Evolutionary conservation across 2,797 vertebrate genomes (phyloP), one percentile per base, ranked within the genome.

Genomic region (Clamator glandarius): DNA sequence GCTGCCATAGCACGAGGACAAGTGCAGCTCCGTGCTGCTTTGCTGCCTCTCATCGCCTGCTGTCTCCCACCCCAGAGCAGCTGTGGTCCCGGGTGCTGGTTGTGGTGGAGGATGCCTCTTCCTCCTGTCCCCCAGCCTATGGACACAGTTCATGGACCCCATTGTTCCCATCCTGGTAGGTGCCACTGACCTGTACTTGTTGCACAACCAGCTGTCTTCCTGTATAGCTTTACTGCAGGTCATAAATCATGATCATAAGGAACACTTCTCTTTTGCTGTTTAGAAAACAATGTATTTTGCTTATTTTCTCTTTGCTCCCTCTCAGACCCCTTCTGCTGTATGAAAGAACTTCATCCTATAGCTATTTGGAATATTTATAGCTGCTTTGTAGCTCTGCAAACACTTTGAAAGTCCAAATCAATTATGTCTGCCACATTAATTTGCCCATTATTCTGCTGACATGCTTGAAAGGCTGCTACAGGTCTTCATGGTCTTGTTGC

Each of bases 51-150:
- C 51, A 11, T 17, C 44, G 29, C n/a, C 52, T 55, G 24, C 46
- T 4, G 5, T 66, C 12, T 15, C 24, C 17, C 0, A 14, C 15
- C 6, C 8, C 0, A 3, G 16, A n/a, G 66, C 58, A 42, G 35
- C 14, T 39, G 63, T n/a, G 41, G 26, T n/a, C 58, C 57, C 29
- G 63, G 15, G 28, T 4, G 21, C 28, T 54, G 42, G 19, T 9
- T 2, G 0, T 18, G 26, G 21, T 41, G 44, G 64, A 67, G 11
- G 29, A 14, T 42, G 15, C 64, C 36, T 29, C 11, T 25, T 75
- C 19, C 72, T 68, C 26, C 55, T 69, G 59, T 58, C 26, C 48
- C n/a, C 13, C 5, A 14, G 44, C 29, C 4, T 19, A 13, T 5
- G 55, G 72, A 20, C 9, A 17, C 15, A 64, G 57, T 39, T 21